phyloP scores from a whole-genome alignment of 2,113 vertebrate species.

The Neolamprologus modestus region DNA sequence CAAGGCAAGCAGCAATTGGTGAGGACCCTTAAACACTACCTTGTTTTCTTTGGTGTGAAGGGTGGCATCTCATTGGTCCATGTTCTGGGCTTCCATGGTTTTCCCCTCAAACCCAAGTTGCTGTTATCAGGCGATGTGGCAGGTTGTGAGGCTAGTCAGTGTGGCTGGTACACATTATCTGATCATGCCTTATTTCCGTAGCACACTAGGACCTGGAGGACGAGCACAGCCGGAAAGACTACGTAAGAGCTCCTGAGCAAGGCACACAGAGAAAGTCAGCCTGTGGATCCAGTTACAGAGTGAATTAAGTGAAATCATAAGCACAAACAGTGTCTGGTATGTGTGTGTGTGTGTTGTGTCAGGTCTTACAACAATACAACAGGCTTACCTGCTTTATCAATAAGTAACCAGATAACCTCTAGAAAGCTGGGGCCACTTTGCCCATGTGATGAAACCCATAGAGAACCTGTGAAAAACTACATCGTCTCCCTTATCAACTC shows the following conservation, averaged over 20 bases:
- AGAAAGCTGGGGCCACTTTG: constrained; percentile 42
- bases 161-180: no score
- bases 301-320: not conserved
- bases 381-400: constrained; percentile 32
- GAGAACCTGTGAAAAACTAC: not conserved
- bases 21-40: no score
- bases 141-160: no score
- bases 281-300: not conserved
- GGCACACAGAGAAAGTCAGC: not conserved
- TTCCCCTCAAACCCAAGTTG: no score
- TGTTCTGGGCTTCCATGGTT: no score
- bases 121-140: no score
- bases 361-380: not conserved
- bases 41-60: no score
- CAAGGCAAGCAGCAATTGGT: no score
- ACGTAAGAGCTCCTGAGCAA: not conserved
- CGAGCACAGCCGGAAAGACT: not conserved
- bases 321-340: not conserved
- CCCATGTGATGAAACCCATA: not conserved
- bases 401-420: constrained; percentile 47
- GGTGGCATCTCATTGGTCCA: no score
- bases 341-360: not conserved
- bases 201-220: not conserved
- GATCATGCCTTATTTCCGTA: not conserved
- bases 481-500: not conserved